Evolutionary conservation across 2,888 invertebrate genomes (phyloP).

Genomic region (Limnephilus rhombicus): DNA sequence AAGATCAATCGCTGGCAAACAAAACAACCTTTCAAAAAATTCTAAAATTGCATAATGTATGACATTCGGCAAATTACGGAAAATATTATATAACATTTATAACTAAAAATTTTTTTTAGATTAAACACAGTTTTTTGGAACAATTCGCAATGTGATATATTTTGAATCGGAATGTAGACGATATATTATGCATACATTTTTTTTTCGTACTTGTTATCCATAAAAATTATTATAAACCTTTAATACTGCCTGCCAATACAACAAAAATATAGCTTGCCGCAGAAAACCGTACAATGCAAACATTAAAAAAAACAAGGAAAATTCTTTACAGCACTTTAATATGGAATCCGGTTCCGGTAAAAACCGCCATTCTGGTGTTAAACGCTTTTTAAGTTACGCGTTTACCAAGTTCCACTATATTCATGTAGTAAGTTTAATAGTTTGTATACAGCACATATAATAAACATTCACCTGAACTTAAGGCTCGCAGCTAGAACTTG

Average conservation of each 20-base stretch:
- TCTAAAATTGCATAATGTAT: no score
- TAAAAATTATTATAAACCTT: not conserved
- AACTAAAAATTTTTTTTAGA: no score
- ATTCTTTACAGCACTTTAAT: slow-evolving; percentile 2
- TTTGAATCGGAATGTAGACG: no score
- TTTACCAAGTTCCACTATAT: not conserved
- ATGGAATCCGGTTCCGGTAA: not conserved
- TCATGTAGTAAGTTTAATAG: slow-evolving; percentile 33
- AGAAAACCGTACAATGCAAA: not conserved
- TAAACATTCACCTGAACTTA: slow-evolving; percentile 41
- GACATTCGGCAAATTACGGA: no score
- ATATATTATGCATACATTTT: no score
- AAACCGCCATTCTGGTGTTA: slow-evolving; percentile 17
- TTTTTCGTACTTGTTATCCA: not conserved
- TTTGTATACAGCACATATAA: slow-evolving; percentile 33
- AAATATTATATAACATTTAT: no score
- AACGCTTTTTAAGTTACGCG: slow-evolving; percentile 5
- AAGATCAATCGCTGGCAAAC: no score
- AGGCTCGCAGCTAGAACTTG: slow-evolving; percentile 46
- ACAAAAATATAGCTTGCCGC: not conserved
- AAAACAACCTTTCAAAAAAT: no score
- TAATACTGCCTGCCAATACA: not conserved
- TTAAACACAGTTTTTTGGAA: no score
- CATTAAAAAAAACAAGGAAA: not conserved
- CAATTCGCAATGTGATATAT: no score